Evolutionary conservation across 2,113 vertebrate genomes (phyloP).

Genomic region (Entomyzon cyanotis): DNA sequence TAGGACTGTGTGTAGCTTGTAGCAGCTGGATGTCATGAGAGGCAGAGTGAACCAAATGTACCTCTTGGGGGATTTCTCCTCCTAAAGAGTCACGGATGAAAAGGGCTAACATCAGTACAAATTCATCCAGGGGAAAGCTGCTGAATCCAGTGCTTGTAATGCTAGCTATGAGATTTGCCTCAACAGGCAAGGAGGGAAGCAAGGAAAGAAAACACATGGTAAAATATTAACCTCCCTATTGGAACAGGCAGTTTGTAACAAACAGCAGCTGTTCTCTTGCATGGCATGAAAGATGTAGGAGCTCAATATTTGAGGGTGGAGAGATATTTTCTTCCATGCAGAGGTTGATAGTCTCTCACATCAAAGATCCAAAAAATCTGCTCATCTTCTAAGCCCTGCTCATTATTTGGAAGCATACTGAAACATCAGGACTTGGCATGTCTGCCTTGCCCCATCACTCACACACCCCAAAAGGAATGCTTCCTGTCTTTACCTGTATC

Average conservation of each 20-base stretch:
- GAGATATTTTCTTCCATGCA: slow-evolving; percentile 12
- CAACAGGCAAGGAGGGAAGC: background rate
- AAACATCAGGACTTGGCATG: background rate
- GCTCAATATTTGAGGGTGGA: background rate
- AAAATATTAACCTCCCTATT: slow-evolving; percentile 29
- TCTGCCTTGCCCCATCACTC: background rate
- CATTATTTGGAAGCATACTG: background rate
- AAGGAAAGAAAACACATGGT: slow-evolving; percentile 27
- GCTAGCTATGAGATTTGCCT: slow-evolving; percentile 9
- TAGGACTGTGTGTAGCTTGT: background rate
- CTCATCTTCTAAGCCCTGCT: background rate
- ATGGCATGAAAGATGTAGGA: slow-evolving; percentile 7
- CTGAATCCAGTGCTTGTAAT: slow-evolving; percentile 27
- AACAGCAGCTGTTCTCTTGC: slow-evolving; percentile 52
- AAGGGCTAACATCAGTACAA: slow-evolving; percentile 38
- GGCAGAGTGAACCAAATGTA: background rate
- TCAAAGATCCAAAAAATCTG: background rate
- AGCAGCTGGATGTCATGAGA: slow-evolving; percentile 26
- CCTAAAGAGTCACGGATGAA: background rate
- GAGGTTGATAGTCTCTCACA: background rate
- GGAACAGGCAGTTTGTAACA: slow-evolving; percentile 42
- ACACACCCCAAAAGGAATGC: background rate
- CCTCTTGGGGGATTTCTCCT: slow-evolving; percentile 7
- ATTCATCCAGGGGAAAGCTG: slow-evolving; percentile 39
- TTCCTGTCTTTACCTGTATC: background rate